Base-by-base conservation (phyloP, 2,888 invertebrate genomes). In the Dusona sp. region DNA sequence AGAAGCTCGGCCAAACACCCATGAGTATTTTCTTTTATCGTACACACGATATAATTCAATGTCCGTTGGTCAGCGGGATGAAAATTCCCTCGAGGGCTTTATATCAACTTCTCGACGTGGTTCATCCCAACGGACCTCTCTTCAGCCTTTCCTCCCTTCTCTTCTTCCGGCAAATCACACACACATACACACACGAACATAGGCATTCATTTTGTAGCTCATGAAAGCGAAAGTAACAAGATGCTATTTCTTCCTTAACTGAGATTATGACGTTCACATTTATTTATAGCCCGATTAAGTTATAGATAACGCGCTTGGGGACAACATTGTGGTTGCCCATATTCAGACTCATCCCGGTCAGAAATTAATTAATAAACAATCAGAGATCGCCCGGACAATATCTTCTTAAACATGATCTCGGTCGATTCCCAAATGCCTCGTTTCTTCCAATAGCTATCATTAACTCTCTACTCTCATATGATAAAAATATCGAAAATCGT, bases 1-100 rank as follows among this genome's bases (percentile, higher is more conserved):
- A 45, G 48, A 79, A 36, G 19, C 61, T 22, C n/a, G 25, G 4
- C 13, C 51, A 51, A 11, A 73, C 57, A 48, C 61, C 19, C 6
- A 77, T 29, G 74, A 86, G 89, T 90, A 91, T 91, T 89, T 87
- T 87, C 89, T 88, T 80, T 45, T 78, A 82, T 85, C 84, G 77
- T 61, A 75, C 64, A 68, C 75, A 84, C 77, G 88, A 90, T 90
- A 92, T 93, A 93, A 93, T 93, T 93, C 92, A 93, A 92, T 91
- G 92, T 91, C 92, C 89, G 90, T 88, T 84, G 89, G 89, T 88
- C 85, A 89, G 88, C 84, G 75, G 84, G 84, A 68, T 77, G 90
- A 89, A 88, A 79, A 88, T 84, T 90, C 93, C 91, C 92, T 68
- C 65, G 81, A 91, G 90, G 91, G 90, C 93, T 90, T 89, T 92